phyloP scores from a whole-genome alignment of 2,797 vertebrate genomes.

The Pipistrellus pipistrellus region DNA sequence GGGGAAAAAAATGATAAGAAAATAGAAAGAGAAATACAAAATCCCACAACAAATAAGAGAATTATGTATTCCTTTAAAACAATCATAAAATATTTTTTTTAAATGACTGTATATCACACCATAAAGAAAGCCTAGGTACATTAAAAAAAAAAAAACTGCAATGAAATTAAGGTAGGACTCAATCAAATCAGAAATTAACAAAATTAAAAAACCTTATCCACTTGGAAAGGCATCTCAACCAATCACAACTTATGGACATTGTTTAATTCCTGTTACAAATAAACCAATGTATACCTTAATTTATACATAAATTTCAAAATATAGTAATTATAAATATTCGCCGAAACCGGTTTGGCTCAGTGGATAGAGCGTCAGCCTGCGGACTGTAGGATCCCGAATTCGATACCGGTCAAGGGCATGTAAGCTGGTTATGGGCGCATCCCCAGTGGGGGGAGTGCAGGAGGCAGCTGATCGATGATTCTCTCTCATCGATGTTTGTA shows the following conservation, averaged over 20 bases:
- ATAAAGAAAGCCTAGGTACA: background rate
- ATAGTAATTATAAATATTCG: background rate
- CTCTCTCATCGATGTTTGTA: too few species aligned
- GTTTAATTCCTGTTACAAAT: background rate
- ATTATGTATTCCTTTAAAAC: background rate
- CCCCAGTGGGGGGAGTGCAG: too few species aligned
- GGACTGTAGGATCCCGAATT: too few species aligned
- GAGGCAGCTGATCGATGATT: too few species aligned
- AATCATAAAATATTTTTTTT: background rate
- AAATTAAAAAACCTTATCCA: background rate
- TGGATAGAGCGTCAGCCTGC: too few species aligned
- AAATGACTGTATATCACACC: background rate
- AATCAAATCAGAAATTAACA: conserved; percentile 31
- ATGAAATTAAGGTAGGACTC: conserved; percentile 13
- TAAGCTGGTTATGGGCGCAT: too few species aligned
- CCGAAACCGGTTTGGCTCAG: too few species aligned
- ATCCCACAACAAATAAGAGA: background rate
- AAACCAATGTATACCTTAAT: background rate
- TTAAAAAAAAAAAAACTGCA: conserved; percentile 18
- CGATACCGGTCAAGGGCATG: too few species aligned
- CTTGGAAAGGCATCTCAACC: background rate
- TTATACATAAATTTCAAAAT: background rate
- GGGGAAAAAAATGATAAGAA: background rate
- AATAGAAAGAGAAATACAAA: background rate
- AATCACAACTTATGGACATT: background rate